phyloP scores from a whole-genome alignment of 2,888 invertebrate species.

The Mesopsocus fuscifrons region DNA sequence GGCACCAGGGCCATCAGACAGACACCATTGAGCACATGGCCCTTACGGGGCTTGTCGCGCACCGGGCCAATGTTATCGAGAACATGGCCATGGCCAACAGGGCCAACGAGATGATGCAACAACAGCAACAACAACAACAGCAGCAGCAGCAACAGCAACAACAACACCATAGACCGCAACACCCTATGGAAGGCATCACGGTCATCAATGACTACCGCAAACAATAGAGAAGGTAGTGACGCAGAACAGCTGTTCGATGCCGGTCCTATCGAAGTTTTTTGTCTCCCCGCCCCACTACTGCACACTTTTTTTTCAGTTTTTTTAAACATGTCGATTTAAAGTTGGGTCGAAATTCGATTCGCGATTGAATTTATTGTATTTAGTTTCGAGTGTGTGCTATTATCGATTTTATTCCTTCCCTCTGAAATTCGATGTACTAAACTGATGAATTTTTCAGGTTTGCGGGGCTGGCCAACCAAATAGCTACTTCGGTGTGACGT shows the following conservation, averaged over 20 bases:
- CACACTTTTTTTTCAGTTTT: too few species aligned
- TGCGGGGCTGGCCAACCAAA: too few species aligned
- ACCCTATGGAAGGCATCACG: slow-evolving; percentile 9
- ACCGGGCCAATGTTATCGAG: slow-evolving; percentile 3
- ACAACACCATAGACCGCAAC: neutral
- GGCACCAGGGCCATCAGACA: slow-evolving; percentile 7
- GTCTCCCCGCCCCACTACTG: too few species aligned
- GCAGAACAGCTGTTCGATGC: too few species aligned
- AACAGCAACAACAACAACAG: slow-evolving; percentile 3
- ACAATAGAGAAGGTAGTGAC: neutral
- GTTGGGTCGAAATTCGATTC: neutral
- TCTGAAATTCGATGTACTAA: too few species aligned
- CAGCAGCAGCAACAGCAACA: slow-evolving; percentile 3
- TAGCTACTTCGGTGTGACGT: too few species aligned
- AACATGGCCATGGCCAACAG: slow-evolving; percentile 8
- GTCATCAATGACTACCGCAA: slow-evolving; percentile 7
- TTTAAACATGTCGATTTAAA: neutral
- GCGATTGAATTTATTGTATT: too few species aligned
- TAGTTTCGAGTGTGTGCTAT: too few species aligned
- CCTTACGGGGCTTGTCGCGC: slow-evolving; percentile 2
- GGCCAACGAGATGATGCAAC: slow-evolving; percentile 2
- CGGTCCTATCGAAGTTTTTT: too few species aligned
- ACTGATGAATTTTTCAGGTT: too few species aligned
- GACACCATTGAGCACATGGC: slow-evolving; percentile 7
- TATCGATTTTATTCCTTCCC: too few species aligned